Percentiles rank a stretch among this genome's conserved stretches.
phyloP scores from a whole-genome alignment of 2,888 invertebrate genomes.

The Fabriciana adippe region DNA sequence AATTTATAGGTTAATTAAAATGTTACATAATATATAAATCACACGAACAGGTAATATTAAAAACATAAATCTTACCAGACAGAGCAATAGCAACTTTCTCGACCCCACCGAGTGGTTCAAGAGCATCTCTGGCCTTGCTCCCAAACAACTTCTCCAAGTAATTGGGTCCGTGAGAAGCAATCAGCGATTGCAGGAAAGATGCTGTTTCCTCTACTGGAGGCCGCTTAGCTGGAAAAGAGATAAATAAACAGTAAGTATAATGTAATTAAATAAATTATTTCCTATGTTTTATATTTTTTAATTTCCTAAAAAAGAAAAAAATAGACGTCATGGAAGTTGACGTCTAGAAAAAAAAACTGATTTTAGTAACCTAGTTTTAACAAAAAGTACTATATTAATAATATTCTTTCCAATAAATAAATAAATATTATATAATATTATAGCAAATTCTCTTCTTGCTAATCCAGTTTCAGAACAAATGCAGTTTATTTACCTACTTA shows the following conservation, averaged over 20 bases:
- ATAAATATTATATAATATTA: background rate
- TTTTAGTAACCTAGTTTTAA: no score
- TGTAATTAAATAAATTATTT: no score
- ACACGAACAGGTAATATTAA: background rate
- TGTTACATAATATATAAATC: slow-evolving; percentile 1
- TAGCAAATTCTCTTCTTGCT: background rate
- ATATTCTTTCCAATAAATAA: no score
- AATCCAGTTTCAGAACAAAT: background rate
- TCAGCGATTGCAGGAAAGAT: slow-evolving; percentile 95
- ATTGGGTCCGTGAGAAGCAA: slow-evolving; percentile 97
- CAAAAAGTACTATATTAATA: no score
- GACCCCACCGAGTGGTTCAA: slow-evolving; percentile 95
- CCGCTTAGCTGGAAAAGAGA: slow-evolving; percentile 88
- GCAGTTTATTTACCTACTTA: slow-evolving; percentile 2
- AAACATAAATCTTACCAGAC: slow-evolving; percentile 85
- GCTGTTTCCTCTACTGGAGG: slow-evolving; percentile 98
- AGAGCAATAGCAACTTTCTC: slow-evolving; percentile 97
- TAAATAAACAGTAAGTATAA: background rate
- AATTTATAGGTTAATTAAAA: slow-evolving; percentile 3
- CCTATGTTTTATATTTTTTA: no score
- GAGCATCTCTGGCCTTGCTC: slow-evolving; percentile 94
- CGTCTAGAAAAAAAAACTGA: no score
- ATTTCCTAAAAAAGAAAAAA: no score
- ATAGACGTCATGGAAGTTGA: no score
- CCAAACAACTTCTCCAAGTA: slow-evolving; percentile 98